Conservation (phyloP, 2,113 vertebrate genomes). For the Sylvietta virens region DNA sequence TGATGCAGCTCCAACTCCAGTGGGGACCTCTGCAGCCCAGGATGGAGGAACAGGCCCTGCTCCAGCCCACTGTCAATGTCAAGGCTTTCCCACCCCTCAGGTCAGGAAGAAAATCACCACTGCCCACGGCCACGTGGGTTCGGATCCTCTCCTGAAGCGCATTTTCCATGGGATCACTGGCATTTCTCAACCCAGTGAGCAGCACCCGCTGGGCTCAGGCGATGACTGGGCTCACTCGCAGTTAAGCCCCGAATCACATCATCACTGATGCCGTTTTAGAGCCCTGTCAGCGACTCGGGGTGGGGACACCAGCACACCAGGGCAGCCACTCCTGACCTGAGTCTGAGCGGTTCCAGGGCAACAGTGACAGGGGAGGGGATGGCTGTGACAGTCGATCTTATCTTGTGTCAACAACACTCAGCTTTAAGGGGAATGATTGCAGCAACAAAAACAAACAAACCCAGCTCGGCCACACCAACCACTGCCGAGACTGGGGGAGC, state of each 20-base stretch:
- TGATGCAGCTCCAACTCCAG: not conserved
- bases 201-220: fast-evolving
- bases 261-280: not conserved
- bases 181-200: not conserved
- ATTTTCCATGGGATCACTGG: not conserved
- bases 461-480: not conserved
- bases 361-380: not conserved
- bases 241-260: not conserved
- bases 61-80: not conserved
- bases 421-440: not conserved
- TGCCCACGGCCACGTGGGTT: fast-evolving
- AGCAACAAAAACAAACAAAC: not conserved
- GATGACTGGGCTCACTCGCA: not conserved
- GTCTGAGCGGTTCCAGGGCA: not conserved
- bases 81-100: not conserved
- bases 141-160: fast-evolving
- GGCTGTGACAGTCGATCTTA: not conserved
- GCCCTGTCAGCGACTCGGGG: not conserved
- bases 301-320: not conserved
- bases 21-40: fast-evolving
- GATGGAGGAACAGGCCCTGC: not conserved
- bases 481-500: not conserved
- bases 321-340: fast-evolving
- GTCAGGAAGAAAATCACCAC: not conserved
- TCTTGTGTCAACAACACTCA: not conserved